Conservation (phyloP, 2,797 vertebrate species). For the Dermochelys coriacea region DNA sequence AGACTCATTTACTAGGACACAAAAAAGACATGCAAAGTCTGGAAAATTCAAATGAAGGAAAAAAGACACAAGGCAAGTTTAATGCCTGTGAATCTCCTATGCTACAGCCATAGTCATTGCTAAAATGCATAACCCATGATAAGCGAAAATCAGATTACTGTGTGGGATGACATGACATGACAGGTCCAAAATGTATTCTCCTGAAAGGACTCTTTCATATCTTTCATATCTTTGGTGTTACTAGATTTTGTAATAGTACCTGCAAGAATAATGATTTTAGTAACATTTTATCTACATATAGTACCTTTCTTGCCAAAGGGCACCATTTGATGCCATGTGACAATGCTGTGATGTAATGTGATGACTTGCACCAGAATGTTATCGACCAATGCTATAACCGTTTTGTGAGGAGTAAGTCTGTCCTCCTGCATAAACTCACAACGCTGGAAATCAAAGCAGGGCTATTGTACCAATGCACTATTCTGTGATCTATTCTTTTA, state of each 20-base stretch:
- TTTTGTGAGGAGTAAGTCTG: not conserved
- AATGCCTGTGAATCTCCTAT: not conserved
- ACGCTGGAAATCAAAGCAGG: slow-evolving; percentile 24
- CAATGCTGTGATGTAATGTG: not conserved
- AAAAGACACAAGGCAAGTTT: not conserved
- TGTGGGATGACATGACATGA: not conserved
- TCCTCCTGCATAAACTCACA: not conserved
- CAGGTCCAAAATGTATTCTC: not conserved
- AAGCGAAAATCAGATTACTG: not conserved
- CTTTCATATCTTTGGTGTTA: not conserved
- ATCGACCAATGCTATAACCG: not conserved
- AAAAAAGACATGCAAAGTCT: not conserved
- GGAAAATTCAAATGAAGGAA: not conserved
- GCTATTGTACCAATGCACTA: not conserved
- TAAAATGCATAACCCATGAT: not conserved
- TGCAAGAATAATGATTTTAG: not conserved
- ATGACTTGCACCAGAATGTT: not conserved
- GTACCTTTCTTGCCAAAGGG: fast-evolving
- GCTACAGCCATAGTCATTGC: not conserved
- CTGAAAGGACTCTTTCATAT: not conserved
- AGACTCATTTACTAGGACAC: not conserved
- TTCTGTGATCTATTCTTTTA: slow-evolving; percentile 46
- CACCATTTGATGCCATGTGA: fast-evolving
- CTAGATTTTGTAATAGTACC: not conserved
- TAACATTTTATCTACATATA: not conserved